Percentiles rank a stretch among this genome's conserved stretches.
Evolutionary conservation across 2,888 invertebrate genomes (phyloP).

Genomic region (Aleiodes leptofemur): DNA sequence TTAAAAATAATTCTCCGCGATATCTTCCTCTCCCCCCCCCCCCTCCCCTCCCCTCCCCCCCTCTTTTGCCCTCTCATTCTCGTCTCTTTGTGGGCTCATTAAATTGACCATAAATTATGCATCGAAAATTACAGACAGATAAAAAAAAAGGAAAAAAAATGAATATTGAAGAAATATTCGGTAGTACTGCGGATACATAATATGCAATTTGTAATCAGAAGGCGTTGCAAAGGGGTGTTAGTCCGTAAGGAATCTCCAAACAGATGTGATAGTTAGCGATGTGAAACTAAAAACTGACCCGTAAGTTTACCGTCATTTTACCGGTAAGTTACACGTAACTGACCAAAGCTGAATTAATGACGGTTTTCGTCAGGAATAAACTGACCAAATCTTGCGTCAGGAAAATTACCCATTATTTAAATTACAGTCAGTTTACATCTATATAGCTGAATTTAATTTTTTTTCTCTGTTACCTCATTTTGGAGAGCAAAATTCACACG

Average conservation of each 20-base stretch:
- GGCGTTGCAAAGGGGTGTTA: slow-evolving; percentile 70
- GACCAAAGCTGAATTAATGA: no score
- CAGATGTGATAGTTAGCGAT: slow-evolving; percentile 37
- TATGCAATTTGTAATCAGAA: slow-evolving; percentile 75
- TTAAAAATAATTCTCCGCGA: slow-evolving; percentile 73
- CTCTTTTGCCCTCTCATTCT: slow-evolving; percentile 53
- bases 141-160: slow-evolving; percentile 59
- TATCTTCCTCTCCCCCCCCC: slow-evolving; percentile 50
- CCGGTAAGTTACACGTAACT: no score
- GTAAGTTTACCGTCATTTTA: no score
- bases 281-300: no score
- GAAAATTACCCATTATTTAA: no score
- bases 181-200: slow-evolving; percentile 63
- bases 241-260: slow-evolving; percentile 69
- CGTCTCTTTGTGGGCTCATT: slow-evolving; percentile 73
- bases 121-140: slow-evolving; percentile 73
- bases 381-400: no score
- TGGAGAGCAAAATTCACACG: no score
- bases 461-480: no score
- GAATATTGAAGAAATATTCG: slow-evolving; percentile 49
- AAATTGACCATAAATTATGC: slow-evolving; percentile 75
- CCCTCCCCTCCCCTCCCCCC: slow-evolving; percentile 62
- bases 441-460: no score
- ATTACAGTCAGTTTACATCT: no score
- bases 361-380: no score